phyloP scores from a whole-genome alignment of 2,797 vertebrate species.

The Bufotes viridis region DNA sequence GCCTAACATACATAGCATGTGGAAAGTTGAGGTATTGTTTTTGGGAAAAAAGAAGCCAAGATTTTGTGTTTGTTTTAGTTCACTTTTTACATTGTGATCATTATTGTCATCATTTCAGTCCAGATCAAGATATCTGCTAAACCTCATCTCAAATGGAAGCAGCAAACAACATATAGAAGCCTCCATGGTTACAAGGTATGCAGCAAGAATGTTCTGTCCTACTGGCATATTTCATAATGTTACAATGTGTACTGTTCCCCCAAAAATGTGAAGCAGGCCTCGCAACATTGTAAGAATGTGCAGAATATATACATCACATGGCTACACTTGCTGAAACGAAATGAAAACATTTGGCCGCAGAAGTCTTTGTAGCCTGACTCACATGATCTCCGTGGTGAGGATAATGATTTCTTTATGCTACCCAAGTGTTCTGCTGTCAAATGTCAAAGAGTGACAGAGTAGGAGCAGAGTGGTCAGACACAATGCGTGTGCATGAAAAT shows the following conservation, averaged over 20 bases:
- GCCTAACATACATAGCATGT: neutral
- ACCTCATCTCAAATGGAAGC: neutral
- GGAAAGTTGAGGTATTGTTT: neutral
- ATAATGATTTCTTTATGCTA: slow-evolving; percentile 37
- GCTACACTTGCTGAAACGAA: slow-evolving; percentile 8
- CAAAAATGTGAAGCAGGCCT: neutral
- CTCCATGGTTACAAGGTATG: neutral
- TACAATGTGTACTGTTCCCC: neutral
- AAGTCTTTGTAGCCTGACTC: slow-evolving; percentile 22
- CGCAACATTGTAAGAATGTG: neutral
- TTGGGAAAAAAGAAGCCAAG: neutral
- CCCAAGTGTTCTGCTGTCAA: slow-evolving; percentile 29
- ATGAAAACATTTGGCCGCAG: slow-evolving; percentile 12
- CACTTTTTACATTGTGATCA: neutral
- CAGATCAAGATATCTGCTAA: neutral
- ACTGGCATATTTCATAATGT: neutral
- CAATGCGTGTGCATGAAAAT: slow-evolving; percentile 13
- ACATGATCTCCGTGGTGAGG: neutral
- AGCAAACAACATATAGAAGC: neutral
- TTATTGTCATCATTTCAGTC: neutral
- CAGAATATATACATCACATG: slow-evolving; percentile 10
- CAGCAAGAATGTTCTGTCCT: neutral
- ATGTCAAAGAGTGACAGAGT: slow-evolving; percentile 30
- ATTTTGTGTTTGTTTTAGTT: neutral
- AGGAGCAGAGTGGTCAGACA: slow-evolving; percentile 54